Conservation (phyloP, 2,797 vertebrate species). For the Microhierax caerulescens region DNA sequence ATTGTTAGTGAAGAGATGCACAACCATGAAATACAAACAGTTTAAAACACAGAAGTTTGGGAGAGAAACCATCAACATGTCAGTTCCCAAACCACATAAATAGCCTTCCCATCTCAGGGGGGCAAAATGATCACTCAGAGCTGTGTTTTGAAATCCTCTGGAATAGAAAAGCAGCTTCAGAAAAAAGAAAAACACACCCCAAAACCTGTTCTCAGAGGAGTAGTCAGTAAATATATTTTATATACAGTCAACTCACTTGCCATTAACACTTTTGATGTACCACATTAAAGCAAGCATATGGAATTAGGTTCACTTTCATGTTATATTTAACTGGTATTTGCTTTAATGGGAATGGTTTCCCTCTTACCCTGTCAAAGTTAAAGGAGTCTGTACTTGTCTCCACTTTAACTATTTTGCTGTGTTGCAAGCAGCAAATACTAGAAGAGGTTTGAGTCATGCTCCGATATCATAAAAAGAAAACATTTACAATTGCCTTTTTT, state of each 20-base stretch:
- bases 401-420: neutral
- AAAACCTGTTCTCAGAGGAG: constrained; percentile 13
- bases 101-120: neutral
- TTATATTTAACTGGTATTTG: constrained; percentile 40
- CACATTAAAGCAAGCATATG: constrained; percentile 53
- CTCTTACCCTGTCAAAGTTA: neutral
- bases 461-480: neutral
- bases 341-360: constrained; percentile 9
- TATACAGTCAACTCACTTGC: neutral
- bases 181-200: neutral
- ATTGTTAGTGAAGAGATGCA: neutral
- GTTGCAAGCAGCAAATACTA: neutral
- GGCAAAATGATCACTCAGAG: neutral
- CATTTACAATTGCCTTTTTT: neutral
- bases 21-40: neutral
- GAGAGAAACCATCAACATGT: neutral
- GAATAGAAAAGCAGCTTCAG: neutral
- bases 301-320: constrained; percentile 46
- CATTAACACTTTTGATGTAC: constrained; percentile 49
- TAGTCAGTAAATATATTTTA: neutral
- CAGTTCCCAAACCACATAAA: neutral
- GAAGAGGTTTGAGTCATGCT: neutral
- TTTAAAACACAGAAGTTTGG: neutral
- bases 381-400: neutral
- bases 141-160: constrained; percentile 18